Evolutionary conservation across 2,888 invertebrate species (phyloP).

Genomic region (Polyommatus iphigenia): DNA sequence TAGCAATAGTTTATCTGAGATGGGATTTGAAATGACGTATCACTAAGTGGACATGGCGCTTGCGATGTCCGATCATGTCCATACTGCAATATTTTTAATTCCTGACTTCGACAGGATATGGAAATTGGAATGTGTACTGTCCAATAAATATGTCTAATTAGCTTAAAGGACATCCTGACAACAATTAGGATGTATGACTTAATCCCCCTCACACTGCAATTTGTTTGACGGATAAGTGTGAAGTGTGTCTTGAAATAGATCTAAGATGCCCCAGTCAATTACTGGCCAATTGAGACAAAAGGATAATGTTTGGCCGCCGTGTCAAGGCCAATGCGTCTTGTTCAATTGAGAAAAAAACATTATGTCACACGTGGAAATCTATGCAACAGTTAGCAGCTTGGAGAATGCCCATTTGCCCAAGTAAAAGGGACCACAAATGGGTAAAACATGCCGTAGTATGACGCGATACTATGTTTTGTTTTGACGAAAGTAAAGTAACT

Average conservation of each 20-base stretch:
- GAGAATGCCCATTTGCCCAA: background rate
- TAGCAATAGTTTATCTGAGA: too few relatives aligned
- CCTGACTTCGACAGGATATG: too few relatives aligned
- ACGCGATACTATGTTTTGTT: too few relatives aligned
- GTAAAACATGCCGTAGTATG: too few relatives aligned
- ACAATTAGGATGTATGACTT: slow-evolving; percentile 31
- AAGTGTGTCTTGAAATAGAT: slow-evolving; percentile 76
- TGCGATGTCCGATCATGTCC: too few relatives aligned
- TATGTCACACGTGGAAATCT: slow-evolving; percentile 28
- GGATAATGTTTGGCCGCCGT: slow-evolving; percentile 76
- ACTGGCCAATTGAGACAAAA: slow-evolving; percentile 77
- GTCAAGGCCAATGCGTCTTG: slow-evolving; percentile 66
- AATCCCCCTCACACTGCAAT: slow-evolving; percentile 68
- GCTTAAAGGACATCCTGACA: background rate
- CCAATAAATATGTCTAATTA: too few relatives aligned
- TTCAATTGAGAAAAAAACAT: slow-evolving; percentile 67
- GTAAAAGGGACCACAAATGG: background rate
- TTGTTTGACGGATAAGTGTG: slow-evolving; percentile 67
- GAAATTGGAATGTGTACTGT: too few relatives aligned
- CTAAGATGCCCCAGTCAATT: slow-evolving; percentile 71
- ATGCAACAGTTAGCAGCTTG: background rate
- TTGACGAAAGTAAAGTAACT: too few relatives aligned
- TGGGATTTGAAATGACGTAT: too few relatives aligned
- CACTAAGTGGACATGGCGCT: too few relatives aligned
- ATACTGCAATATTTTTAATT: too few relatives aligned